Evolutionary conservation across 2,888 invertebrate species (phyloP).

Genomic region (Oeneis ivallda): DNA sequence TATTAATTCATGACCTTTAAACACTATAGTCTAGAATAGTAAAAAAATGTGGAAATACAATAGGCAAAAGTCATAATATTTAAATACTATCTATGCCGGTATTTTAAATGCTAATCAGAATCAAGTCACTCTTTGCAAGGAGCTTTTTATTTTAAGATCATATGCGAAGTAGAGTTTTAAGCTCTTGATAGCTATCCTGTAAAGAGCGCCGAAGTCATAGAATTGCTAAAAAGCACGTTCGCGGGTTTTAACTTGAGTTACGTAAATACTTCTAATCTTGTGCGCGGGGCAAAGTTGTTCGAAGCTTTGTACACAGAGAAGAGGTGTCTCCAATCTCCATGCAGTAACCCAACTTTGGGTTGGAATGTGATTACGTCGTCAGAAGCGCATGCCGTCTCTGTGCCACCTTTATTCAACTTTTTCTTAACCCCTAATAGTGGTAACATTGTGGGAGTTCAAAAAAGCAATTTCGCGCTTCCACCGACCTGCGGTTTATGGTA

Average conservation of each 20-base stretch:
- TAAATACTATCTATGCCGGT: neutral
- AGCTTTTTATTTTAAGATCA: slow-evolving; percentile 37
- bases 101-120: slow-evolving; percentile 20
- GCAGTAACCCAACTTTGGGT: slow-evolving; percentile 52
- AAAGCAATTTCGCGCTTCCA: slow-evolving; percentile 72
- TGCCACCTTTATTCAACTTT: slow-evolving; percentile 69
- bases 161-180: slow-evolving; percentile 40
- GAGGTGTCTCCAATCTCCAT: slow-evolving; percentile 53
- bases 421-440: slow-evolving; percentile 67
- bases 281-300: slow-evolving; percentile 54
- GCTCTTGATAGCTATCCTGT: slow-evolving; percentile 56
- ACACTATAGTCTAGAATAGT: too few species aligned
- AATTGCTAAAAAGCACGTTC: slow-evolving; percentile 74
- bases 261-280: slow-evolving; percentile 73
- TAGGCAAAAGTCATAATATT: neutral
- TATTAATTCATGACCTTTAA: too few species aligned
- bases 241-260: slow-evolving; percentile 56
- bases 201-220: slow-evolving; percentile 51
- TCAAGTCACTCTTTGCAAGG: slow-evolving; percentile 30
- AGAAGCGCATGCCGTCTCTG: slow-evolving; percentile 52
- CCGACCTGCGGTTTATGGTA: slow-evolving; percentile 73
- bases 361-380: slow-evolving; percentile 62
- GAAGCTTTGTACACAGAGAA: slow-evolving; percentile 57
- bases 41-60: neutral
- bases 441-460: slow-evolving; percentile 76